Conservation (phyloP, 35 echinoderm and acorn worm genomes). For the Eucidaris tribuloides region DNA sequence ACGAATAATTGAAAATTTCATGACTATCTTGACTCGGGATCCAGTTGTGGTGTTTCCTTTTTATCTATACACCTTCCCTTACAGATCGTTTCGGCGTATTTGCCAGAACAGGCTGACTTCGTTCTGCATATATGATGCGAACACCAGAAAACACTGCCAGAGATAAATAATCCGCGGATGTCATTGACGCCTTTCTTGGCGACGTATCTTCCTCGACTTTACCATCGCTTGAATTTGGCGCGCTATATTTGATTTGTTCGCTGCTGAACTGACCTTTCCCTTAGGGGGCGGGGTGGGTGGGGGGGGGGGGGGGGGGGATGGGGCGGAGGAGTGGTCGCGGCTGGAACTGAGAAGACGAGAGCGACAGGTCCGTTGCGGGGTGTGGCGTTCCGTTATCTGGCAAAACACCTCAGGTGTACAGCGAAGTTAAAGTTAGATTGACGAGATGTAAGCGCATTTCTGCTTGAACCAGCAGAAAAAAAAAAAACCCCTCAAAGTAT, state of each 20-base stretch:
- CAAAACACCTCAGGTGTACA: not conserved
- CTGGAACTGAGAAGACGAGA: constrained; percentile 7
- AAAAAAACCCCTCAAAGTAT: too few relatives aligned
- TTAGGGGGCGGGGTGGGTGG: too few relatives aligned
- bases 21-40: not conserved
- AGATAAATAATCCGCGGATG: not conserved
- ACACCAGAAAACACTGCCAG: not conserved
- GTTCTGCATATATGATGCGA: not conserved
- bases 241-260: constrained; percentile 8
- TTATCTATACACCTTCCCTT: not conserved
- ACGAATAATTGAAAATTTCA: not conserved
- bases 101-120: not conserved
- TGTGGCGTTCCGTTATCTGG: constrained; percentile 8
- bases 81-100: not conserved
- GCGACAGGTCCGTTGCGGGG: not conserved
- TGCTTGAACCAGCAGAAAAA: too few relatives aligned
- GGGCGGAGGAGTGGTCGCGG: too few relatives aligned
- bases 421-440: not conserved
- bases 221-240: not conserved
- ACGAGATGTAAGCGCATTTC: too few relatives aligned
- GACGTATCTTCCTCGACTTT: not conserved
- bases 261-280: too few relatives aligned
- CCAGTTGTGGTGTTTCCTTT: not conserved
- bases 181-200: constrained; percentile 13
- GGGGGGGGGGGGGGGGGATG: too few relatives aligned